Conservation (phyloP, 23 tunicate species). For the Ascidia mentula region DNA sequence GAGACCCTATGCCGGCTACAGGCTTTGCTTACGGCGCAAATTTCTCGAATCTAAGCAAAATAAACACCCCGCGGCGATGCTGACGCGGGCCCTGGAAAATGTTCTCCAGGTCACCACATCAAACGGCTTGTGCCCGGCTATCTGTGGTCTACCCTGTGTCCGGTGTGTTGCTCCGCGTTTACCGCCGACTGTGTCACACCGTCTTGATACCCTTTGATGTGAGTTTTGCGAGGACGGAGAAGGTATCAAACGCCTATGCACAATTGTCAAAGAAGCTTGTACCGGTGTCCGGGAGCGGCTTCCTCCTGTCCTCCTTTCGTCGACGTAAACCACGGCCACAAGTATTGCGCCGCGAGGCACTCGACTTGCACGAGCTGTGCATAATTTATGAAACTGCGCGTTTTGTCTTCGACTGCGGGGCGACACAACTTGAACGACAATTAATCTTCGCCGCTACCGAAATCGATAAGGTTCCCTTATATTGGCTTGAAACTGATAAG, state of each 20-base stretch:
- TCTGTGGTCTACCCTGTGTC: not conserved
- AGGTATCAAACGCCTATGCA: too few species aligned
- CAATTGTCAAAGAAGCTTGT: too few species aligned
- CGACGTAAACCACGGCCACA: too few species aligned
- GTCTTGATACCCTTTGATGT: too few species aligned
- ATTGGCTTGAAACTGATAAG: too few species aligned
- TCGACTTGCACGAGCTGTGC: too few species aligned
- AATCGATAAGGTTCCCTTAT: not conserved
- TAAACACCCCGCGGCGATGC: not conserved
- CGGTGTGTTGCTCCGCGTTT: too few species aligned
- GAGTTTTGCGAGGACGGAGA: too few species aligned
- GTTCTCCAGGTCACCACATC: not conserved
- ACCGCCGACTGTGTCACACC: too few species aligned
- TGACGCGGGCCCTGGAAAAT: not conserved
- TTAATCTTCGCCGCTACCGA: not conserved
- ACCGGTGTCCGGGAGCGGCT: too few species aligned
- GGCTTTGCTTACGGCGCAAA: not conserved
- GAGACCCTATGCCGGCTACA: not conserved
- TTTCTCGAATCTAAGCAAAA: not conserved
- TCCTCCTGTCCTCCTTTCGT: too few species aligned
- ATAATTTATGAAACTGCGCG: not conserved
- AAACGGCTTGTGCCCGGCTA: not conserved
- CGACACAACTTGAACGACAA: slow-evolving; percentile 9
- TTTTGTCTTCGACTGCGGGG: not conserved
- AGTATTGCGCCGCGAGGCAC: too few species aligned